Evolutionary conservation across 2,797 vertebrate genomes (phyloP).

Genomic region (Phrynocephalus forsythii): DNA sequence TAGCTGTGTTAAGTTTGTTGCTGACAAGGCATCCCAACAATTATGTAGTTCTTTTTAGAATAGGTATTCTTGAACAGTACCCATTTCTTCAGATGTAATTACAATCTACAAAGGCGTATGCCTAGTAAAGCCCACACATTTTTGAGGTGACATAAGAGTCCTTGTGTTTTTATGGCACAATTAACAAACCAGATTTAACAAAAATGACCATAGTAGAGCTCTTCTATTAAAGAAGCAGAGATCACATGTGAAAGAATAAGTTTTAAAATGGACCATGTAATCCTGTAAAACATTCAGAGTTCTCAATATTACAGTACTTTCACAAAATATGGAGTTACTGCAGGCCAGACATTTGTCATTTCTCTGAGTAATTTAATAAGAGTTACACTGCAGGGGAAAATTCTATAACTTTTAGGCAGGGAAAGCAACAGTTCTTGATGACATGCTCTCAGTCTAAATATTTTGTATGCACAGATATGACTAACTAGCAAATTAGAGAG

Average conservation of each 20-base stretch:
- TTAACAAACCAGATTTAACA: background rate
- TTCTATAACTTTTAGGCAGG: slow-evolving; percentile 30
- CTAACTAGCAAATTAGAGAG: slow-evolving; percentile 26
- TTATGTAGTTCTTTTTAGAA: too few relatives aligned
- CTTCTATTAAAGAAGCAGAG: slow-evolving; percentile 14
- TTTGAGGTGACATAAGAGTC: background rate
- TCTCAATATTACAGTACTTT: slow-evolving; percentile 17
- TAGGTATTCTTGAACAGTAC: too few relatives aligned
- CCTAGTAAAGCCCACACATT: too few relatives aligned
- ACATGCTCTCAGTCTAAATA: background rate
- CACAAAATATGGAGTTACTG: slow-evolving; percentile 22
- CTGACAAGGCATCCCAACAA: too few relatives aligned
- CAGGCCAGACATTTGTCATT: too few relatives aligned
- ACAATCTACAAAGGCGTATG: too few relatives aligned
- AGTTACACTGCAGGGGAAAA: slow-evolving; percentile 33
- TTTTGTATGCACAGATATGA: background rate
- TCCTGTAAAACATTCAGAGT: slow-evolving; percentile 20
- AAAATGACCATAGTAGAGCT: background rate
- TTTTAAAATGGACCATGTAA: slow-evolving; percentile 32
- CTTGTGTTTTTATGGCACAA: slow-evolving; percentile 15
- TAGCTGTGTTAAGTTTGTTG: too few relatives aligned
- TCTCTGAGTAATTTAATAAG: too few relatives aligned
- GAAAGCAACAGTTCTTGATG: slow-evolving; percentile 19
- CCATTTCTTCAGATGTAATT: too few relatives aligned
- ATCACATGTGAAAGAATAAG: slow-evolving; percentile 11